Conservation (phyloP, 2,113 vertebrate species). For the Syngnathus scovelli region DNA sequence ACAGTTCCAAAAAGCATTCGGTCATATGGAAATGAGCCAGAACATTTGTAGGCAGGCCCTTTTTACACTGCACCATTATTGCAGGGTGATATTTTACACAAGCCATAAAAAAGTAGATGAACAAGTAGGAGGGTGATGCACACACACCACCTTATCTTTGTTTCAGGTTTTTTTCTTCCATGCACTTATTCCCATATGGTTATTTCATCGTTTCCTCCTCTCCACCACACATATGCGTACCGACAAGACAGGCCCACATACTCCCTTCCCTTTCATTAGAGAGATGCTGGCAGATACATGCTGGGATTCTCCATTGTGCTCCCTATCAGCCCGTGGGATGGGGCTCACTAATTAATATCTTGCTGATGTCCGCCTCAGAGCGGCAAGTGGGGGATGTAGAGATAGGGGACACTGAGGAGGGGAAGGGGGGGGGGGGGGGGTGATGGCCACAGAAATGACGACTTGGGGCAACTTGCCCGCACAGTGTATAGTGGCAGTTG, state of each 20-base stretch:
- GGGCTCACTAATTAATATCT: conserved; percentile 69
- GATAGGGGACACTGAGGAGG: conserved; percentile 36
- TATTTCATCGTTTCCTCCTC: neutral
- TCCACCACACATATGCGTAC: neutral
- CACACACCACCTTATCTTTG: conserved; percentile 43
- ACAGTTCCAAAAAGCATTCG: no score
- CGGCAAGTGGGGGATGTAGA: conserved; percentile 34
- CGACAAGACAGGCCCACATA: conserved; percentile 10
- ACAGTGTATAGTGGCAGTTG: neutral
- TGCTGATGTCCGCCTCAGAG: conserved; percentile 59
- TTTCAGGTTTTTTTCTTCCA: conserved; percentile 16
- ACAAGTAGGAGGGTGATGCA: conserved; percentile 17
- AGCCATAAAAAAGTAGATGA: conserved; percentile 46
- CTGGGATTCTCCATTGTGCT: conserved; percentile 65
- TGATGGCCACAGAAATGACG: conserved; percentile 1
- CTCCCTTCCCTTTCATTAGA: conserved; percentile 57
- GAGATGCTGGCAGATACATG: conserved; percentile 54
- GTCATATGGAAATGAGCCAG: neutral
- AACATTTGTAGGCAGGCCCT: conserved; percentile 8
- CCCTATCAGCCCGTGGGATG: conserved; percentile 59
- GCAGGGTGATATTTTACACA: conserved; percentile 25
- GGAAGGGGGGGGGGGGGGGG: conserved; percentile 20
- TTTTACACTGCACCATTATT: conserved; percentile 16
- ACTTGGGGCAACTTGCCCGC: neutral
- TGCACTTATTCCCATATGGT: neutral